phyloP scores from a whole-genome alignment of 2,113 vertebrate genomes.

The Ibidorhyncha struthersii region DNA sequence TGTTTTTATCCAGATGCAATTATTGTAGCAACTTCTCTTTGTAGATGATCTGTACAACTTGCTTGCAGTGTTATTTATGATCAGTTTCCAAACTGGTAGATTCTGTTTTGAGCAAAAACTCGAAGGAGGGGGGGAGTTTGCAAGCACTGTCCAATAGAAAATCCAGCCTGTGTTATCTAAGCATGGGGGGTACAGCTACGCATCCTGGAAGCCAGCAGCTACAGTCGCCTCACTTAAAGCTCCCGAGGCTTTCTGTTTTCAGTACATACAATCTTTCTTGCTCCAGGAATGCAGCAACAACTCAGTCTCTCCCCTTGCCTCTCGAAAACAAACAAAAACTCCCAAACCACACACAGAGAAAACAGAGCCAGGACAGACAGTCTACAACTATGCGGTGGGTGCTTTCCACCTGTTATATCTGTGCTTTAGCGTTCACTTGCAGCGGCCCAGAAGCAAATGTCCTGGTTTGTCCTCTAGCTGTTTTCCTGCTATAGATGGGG shows the following conservation, averaged over 20 bases:
- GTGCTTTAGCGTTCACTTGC: not conserved
- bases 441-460: not conserved
- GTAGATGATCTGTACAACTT: not conserved
- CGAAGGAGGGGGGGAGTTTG: not conserved
- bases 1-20: not conserved
- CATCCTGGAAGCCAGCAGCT: not conserved
- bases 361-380: not conserved
- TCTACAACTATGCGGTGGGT: not conserved
- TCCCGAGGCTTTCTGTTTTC: not conserved
- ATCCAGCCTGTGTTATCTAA: not conserved
- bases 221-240: not conserved
- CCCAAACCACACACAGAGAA: not conserved
- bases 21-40: not conserved
- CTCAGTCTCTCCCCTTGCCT: not conserved
- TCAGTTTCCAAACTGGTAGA: not conserved
- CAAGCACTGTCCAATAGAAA: not conserved
- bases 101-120: not conserved
- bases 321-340: not conserved
- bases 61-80: not conserved
- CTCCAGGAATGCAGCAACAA: not conserved
- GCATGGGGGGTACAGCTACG: fast-evolving
- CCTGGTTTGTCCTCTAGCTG: not conserved
- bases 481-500: not conserved
- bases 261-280: not conserved
- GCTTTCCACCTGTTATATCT: not conserved